Evolutionary conservation across 30 jellyfish, hydroid and myxozoan species (phyloP).

Genomic region (Pseudorhiza aurosa): DNA sequence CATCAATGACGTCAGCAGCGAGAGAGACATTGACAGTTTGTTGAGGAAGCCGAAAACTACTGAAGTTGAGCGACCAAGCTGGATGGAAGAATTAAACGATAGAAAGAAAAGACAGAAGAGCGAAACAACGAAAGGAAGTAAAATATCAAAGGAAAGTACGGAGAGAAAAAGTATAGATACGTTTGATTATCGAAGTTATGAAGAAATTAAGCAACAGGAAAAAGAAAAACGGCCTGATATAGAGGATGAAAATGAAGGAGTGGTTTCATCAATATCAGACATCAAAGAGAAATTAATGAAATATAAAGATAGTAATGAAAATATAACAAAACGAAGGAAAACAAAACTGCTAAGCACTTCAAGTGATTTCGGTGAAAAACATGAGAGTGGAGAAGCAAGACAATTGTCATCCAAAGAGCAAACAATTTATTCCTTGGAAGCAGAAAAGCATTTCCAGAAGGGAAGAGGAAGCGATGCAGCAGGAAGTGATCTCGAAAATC

Average conservation of each 20-base stretch:
- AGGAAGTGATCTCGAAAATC: too few relatives aligned
- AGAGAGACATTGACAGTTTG: neutral
- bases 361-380: neutral
- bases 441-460: too few relatives aligned
- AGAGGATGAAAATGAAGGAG: neutral
- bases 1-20: neutral
- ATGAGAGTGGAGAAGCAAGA: neutral
- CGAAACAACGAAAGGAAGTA: neutral
- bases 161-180: neutral
- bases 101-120: constrained; percentile 5
- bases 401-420: too few relatives aligned
- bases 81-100: constrained; percentile 49
- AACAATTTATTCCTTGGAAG: too few relatives aligned
- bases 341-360: neutral
- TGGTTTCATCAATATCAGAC: neutral
- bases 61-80: constrained; percentile 17
- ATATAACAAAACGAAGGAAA: neutral
- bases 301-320: neutral
- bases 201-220: neutral
- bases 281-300: neutral
- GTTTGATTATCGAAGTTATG: constrained; percentile 14
- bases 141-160: neutral
- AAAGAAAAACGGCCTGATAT: neutral
- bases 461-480: too few relatives aligned
- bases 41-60: neutral